Evolutionary conservation across 2,888 invertebrate genomes (phyloP).

Genomic region (Eremobia ochroleuca): DNA sequence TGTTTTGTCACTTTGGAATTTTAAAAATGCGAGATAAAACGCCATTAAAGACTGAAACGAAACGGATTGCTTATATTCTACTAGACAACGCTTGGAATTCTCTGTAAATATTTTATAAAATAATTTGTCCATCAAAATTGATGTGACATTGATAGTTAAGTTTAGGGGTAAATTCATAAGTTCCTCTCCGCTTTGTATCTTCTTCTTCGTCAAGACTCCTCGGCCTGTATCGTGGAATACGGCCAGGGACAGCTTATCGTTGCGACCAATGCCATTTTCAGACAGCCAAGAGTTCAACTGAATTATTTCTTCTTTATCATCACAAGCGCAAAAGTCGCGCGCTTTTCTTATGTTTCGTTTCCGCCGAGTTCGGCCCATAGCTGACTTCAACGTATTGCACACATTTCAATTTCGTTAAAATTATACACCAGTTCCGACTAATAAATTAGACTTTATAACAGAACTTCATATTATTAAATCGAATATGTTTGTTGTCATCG

Average conservation of each 20-base stretch:
- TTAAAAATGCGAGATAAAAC: constrained; percentile 94
- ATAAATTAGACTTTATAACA: not conserved
- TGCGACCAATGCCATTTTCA: constrained; percentile 90
- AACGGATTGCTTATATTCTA: constrained; percentile 81
- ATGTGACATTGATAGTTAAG: constrained; percentile 91
- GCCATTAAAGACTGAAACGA: constrained; percentile 94
- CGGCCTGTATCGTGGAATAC: constrained; percentile 93
- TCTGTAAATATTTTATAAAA: constrained; percentile 89
- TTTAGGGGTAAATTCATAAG: constrained; percentile 92
- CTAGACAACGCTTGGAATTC: constrained; percentile 85
- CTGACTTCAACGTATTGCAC: constrained; percentile 11
- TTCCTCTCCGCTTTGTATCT: constrained; percentile 90
- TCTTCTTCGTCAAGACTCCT: constrained; percentile 92
- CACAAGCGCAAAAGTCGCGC: constrained; percentile 80
- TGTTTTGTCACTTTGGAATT: constrained; percentile 89
- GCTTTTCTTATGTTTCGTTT: constrained; percentile 80
- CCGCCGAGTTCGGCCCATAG: constrained; percentile 90
- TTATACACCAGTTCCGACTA: not conserved
- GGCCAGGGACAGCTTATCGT: constrained; percentile 90
- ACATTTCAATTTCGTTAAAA: constrained; percentile 17
- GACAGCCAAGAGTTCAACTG: constrained; percentile 90
- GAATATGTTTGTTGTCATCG: constrained; percentile 52
- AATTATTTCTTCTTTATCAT: constrained; percentile 82
- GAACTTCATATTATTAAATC: not conserved
- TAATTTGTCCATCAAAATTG: constrained; percentile 88